Evolutionary conservation across 2,113 vertebrate species (phyloP), one percentile per base, ranked within the genome.

Genomic region (Isichthys henryi): DNA sequence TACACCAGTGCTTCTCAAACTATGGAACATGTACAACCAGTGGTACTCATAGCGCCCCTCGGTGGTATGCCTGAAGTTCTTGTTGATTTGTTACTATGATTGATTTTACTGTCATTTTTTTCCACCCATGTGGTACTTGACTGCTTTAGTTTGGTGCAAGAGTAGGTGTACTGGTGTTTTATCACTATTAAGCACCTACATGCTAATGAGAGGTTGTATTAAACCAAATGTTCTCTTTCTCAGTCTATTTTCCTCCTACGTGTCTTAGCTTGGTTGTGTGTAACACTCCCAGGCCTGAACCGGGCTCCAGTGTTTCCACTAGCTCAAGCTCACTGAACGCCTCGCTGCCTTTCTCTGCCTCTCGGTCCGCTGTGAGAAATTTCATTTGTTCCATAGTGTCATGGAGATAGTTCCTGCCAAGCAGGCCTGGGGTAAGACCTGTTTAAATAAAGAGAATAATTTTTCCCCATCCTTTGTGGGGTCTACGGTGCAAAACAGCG

Each of bases 281-380:
- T 92, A 88, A 89, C 88, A 86, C 92, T 91, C 92, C 92, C 91
- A 91, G 62, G 84, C 89, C 74, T 83, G 88, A 89, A 86, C n/a
- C 53, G 90, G 90, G 46, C 50, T 85, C 83, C 83, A 88, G 56
- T 88, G 70, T 91, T 91, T 91, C 90, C 58, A 82, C 62, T 87
- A 62, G 48, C 91, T 90, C 74, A 39, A 13, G 66, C 23, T 90
- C 85, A 39, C 45, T 87, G 53, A 70, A 88, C 21, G 58, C 84
- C n/a, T 48, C 13, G 35, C 39, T 86, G 62, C 66, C 7, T 27
- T 48, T 80, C 74, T 87, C 58, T 80, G 27, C 49, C 31, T 86
- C 21, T 13, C 15, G 21, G 49, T 23, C 23, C 9, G 19, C 70
- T 52, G 48, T 74, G 66, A 88, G 88, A 80, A 82, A 80, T 49